A percentile compares a stretch with the other conserved stretches of the same genome.
phyloP scores from a whole-genome alignment of 2,113 vertebrate genomes.

The Crotalus viridis region DNA sequence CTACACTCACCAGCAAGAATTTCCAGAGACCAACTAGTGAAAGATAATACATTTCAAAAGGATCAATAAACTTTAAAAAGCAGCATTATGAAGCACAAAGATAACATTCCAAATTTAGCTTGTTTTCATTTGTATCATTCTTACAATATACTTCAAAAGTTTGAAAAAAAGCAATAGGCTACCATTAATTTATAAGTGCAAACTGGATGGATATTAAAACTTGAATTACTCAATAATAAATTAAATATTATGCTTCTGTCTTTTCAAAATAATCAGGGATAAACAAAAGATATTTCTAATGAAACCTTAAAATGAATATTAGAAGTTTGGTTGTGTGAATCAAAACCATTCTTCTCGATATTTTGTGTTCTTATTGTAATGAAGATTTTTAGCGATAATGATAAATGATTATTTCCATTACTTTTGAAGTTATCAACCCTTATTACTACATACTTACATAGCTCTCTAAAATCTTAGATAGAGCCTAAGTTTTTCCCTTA shows the following conservation, averaged over 20 bases:
- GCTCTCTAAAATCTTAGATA: not conserved
- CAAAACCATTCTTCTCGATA: not conserved
- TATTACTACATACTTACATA: not conserved
- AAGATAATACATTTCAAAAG: conserved; percentile 54
- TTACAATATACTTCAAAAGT: not conserved
- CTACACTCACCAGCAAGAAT: conserved; percentile 72
- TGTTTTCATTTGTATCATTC: not conserved
- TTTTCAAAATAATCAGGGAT: not conserved
- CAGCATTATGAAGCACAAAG: conserved; percentile 42
- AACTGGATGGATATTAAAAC: not conserved
- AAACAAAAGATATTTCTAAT: not conserved
- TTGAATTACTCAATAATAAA: not conserved
- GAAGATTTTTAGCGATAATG: not conserved
- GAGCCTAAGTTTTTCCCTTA: not conserved
- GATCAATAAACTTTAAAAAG: conserved; percentile 61
- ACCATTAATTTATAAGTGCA: not conserved
- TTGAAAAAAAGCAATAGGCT: not conserved
- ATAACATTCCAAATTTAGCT: conserved; percentile 35
- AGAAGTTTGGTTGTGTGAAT: not conserved
- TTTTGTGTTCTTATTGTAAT: not conserved
- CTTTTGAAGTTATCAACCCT: not conserved
- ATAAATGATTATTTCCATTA: not conserved
- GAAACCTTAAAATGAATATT: not conserved
- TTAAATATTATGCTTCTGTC: not conserved
- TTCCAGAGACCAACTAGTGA: conserved; percentile 62